A percentile compares a stretch with the other conserved stretches of the same genome.
Conservation (phyloP, 92 coral and sea anemone species). For the Desmophyllum pertusum region DNA sequence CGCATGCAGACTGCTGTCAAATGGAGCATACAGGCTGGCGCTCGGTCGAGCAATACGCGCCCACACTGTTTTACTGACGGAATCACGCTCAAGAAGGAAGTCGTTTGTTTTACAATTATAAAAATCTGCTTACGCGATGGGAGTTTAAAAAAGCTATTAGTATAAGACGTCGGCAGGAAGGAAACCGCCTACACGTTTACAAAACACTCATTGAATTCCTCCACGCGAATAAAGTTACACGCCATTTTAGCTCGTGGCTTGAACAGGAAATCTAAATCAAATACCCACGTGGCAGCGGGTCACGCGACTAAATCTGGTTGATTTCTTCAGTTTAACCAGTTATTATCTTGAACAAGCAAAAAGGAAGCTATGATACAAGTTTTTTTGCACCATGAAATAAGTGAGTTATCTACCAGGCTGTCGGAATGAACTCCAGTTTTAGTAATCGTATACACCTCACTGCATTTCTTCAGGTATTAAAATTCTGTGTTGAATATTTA, state of each 20-base stretch:
- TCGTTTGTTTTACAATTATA: neutral
- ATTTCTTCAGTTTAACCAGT: slow-evolving; percentile 8
- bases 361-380: neutral
- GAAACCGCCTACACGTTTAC: neutral
- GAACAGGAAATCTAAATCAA: slow-evolving; percentile 13
- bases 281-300: slow-evolving; percentile 31
- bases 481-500: neutral
- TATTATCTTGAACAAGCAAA: neutral
- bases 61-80: neutral
- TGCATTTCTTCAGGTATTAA: neutral
- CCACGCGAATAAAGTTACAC: slow-evolving; percentile 1
- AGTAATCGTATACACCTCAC: neutral
- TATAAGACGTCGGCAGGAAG: neutral
- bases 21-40: neutral
- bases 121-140: neutral
- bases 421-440: neutral
- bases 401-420: neutral
- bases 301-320: slow-evolving; percentile 6
- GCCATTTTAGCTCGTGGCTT: neutral
- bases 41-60: neutral
- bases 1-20: neutral
- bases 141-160: neutral
- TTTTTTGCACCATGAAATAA: neutral
- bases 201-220: slow-evolving; percentile 4
- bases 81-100: slow-evolving; percentile 10